These are phyloP conservation scores for Anthophora plumipes DNA, from an alignment of 2,888 invertebrate genomes.

Conservation along the genomic window DNA sequence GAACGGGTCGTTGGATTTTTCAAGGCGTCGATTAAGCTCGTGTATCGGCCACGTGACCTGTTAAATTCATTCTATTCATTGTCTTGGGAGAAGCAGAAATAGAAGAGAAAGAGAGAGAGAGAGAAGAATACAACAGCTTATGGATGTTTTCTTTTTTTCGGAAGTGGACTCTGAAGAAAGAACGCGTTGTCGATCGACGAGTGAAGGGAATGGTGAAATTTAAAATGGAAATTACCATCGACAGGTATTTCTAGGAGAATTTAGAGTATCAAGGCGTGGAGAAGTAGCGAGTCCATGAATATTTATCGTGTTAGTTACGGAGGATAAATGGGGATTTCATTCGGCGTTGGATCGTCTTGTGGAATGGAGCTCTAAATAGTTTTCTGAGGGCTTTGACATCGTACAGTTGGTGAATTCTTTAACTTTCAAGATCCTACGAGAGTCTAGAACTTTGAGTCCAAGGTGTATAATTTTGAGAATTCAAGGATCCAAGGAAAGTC, in stretches of 20 bases:
- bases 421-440: not conserved
- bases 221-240: slow-evolving; percentile 37
- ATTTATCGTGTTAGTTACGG: slow-evolving; percentile 26
- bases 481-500: no score
- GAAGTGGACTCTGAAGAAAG: not conserved
- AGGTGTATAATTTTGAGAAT: no score
- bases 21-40: slow-evolving; percentile 37
- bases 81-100: slow-evolving; percentile 27
- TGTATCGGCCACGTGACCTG: slow-evolving; percentile 24
- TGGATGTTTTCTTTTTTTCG: not conserved
- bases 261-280: not conserved
- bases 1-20: slow-evolving; percentile 38
- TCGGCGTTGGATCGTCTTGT: not conserved
- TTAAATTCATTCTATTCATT: slow-evolving; percentile 38
- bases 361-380: no score
- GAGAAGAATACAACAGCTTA: no score
- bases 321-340: slow-evolving; percentile 15
- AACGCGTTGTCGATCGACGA: slow-evolving; percentile 37
- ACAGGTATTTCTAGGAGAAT: slow-evolving; percentile 29
- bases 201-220: slow-evolving; percentile 10
- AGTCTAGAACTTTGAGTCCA: no score
- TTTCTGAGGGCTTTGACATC: not conserved
- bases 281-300: slow-evolving; percentile 21
- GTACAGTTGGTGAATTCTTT: not conserved
- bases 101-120: no score